phyloP scores from a whole-genome alignment of 2,113 vertebrate genomes.

The Scatophagus argus region DNA sequence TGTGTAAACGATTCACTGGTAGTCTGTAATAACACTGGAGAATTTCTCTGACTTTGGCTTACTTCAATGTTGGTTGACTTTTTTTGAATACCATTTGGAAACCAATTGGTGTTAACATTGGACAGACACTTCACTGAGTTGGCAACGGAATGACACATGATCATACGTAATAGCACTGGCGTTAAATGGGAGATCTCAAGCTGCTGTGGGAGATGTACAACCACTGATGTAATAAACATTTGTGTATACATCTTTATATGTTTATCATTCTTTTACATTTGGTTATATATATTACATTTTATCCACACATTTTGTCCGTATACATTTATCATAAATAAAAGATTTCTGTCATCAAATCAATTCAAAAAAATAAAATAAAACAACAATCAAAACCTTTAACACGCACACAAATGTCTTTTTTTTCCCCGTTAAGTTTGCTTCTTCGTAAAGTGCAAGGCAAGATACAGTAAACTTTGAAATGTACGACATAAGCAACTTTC shows the following conservation, averaged over 20 bases:
- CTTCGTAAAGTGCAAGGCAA: constrained; percentile 86
- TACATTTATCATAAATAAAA: constrained; percentile 77
- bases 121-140: constrained; percentile 18
- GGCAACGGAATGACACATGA: constrained; percentile 18
- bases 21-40: constrained; percentile 48
- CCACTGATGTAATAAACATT: constrained; percentile 60
- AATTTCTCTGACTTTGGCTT: constrained; percentile 36
- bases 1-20: constrained; percentile 35
- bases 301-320: constrained; percentile 63
- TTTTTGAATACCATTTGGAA: constrained; percentile 8
- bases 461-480: constrained; percentile 83
- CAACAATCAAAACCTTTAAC: constrained; percentile 53
- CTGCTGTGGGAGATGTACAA: constrained; percentile 41
- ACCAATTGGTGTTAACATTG: constrained; percentile 8
- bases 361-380: constrained; percentile 50
- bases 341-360: constrained; percentile 54
- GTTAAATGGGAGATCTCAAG: constrained; percentile 30
- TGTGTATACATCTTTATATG: constrained; percentile 54
- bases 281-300: constrained; percentile 73
- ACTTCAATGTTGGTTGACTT: background rate
- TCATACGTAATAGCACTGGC: constrained; percentile 4
- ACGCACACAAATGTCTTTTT: constrained; percentile 50
- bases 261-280: constrained; percentile 65
- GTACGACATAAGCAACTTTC: constrained; percentile 62
- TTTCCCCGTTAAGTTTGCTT: constrained; percentile 67